Conservation (phyloP, 2,888 invertebrate species). For the Amiota minor region DNA sequence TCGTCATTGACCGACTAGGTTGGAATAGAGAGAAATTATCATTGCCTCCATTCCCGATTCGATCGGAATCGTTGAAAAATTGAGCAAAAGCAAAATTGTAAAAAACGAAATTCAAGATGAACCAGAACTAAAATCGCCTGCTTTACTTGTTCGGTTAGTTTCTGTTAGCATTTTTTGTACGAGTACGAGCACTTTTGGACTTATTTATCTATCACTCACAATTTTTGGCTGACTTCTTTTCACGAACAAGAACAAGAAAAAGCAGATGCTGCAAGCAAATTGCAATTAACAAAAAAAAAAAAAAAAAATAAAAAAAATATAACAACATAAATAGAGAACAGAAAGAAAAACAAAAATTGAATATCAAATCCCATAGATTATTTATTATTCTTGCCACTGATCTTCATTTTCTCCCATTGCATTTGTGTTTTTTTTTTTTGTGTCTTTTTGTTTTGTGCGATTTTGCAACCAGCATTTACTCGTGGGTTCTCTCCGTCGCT, state of each 20-base stretch:
- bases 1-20: background rate
- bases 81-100: slow-evolving; percentile 1
- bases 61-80: slow-evolving; percentile 1
- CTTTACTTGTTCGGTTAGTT: slow-evolving; percentile 52
- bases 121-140: background rate
- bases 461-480: too few species aligned
- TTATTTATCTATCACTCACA: slow-evolving; percentile 44
- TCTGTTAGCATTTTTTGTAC: slow-evolving; percentile 46
- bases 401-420: background rate
- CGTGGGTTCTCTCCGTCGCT: background rate
- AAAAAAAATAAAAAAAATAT: too few species aligned
- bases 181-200: slow-evolving; percentile 43
- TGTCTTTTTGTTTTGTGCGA: background rate
- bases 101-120: background rate
- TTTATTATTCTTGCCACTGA: background rate
- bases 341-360: background rate
- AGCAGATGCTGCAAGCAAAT: background rate
- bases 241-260: background rate
- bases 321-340: background rate
- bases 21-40: background rate
- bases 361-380: background rate
- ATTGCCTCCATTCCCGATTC: background rate
- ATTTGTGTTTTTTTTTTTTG: background rate
- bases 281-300: too few species aligned
- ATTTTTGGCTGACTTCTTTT: background rate